phyloP scores from a whole-genome alignment of 2,888 invertebrate genomes.

The Hyalella azteca region DNA sequence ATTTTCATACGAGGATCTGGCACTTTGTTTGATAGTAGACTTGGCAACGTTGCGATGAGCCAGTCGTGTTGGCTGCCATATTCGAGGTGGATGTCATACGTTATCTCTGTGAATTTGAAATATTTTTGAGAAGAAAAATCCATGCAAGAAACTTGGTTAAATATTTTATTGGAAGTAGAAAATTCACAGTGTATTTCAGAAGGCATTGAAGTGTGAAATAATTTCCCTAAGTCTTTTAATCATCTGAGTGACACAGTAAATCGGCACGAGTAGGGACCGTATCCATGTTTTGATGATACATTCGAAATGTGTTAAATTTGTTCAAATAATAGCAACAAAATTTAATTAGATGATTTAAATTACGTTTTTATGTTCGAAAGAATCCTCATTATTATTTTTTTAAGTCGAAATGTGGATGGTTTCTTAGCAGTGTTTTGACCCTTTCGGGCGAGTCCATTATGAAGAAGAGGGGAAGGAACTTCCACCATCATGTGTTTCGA shows the following conservation, averaged over 20 bases:
- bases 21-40: not conserved
- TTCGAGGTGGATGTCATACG: conserved; percentile 20
- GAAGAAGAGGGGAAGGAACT: conserved; percentile 26
- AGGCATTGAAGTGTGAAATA: too few relatives aligned
- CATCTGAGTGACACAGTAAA: conserved; percentile 12
- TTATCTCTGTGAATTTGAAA: not conserved
- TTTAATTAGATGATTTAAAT: not conserved
- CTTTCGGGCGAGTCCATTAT: conserved; percentile 39
- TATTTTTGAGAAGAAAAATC: not conserved
- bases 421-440: conserved; percentile 39
- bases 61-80: conserved; percentile 37
- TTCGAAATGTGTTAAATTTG: not conserved
- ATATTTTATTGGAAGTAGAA: too few relatives aligned
- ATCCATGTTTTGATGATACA: conserved; percentile 13
- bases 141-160: not conserved
- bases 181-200: too few relatives aligned
- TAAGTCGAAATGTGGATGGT: not conserved
- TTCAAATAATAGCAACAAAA: not conserved
- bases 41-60: conserved; percentile 26
- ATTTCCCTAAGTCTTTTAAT: too few relatives aligned
- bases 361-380: not conserved
- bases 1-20: conserved; percentile 8
- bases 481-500: conserved; percentile 34
- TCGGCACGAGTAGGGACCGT: conserved; percentile 24
- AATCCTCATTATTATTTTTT: not conserved